Evolutionary conservation across 2,797 vertebrate species (phyloP).

Genomic region (Clarias platycephalus): DNA sequence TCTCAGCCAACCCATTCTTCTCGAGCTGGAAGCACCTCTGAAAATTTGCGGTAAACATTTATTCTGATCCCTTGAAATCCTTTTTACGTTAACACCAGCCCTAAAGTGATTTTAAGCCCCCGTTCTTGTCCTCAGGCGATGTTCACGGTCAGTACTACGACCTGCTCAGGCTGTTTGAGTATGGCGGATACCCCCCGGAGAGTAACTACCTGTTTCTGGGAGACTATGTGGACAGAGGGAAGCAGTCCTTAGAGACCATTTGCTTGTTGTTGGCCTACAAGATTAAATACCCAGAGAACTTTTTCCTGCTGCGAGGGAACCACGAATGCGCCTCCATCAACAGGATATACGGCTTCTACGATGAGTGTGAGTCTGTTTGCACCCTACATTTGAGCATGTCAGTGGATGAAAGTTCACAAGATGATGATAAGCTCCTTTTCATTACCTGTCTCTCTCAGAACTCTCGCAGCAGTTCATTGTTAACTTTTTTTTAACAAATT

Average conservation of each 20-base stretch:
- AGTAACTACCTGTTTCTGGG: constrained; percentile 84
- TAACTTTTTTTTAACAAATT: too few species aligned
- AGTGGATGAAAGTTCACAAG: not conserved
- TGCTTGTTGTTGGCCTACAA: constrained; percentile 82
- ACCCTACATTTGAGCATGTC: not conserved
- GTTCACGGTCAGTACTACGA: constrained; percentile 84
- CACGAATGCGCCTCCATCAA: constrained; percentile 84
- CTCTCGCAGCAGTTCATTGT: too few species aligned
- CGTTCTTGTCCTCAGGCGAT: constrained; percentile 67
- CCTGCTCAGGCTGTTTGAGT: constrained; percentile 81
- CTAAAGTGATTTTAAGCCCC: not conserved
- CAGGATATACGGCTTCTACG: constrained; percentile 84
- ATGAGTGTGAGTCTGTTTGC: constrained; percentile 77
- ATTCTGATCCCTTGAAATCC: not conserved
- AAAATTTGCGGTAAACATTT: constrained; percentile 77
- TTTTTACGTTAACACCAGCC: not conserved
- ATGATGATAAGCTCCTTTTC: not conserved
- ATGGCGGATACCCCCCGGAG: constrained; percentile 82
- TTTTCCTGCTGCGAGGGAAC: constrained; percentile 82
- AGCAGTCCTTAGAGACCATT: constrained; percentile 82
- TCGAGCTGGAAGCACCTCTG: constrained; percentile 80
- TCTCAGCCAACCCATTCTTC: constrained; percentile 82
- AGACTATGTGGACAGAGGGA: constrained; percentile 83
- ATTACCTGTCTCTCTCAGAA: not conserved
- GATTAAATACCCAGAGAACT: constrained; percentile 84